Conservation (phyloP, 2,888 invertebrate genomes). For the Eurytoma californica region DNA sequence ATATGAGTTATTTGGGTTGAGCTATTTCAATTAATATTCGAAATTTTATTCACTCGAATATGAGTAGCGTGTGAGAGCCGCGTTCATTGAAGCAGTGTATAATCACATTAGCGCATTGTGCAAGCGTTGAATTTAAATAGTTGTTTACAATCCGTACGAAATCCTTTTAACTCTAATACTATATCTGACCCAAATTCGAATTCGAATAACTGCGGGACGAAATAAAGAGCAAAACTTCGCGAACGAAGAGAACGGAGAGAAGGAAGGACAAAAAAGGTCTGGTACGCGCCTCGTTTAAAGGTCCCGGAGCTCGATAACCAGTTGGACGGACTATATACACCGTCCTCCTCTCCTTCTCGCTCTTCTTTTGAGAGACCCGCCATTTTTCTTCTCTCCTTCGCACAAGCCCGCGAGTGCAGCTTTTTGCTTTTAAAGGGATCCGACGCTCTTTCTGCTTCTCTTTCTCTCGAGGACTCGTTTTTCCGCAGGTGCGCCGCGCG, state of each 20-base stretch:
- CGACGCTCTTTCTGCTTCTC: background rate
- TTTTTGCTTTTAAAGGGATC: slow-evolving; percentile 37
- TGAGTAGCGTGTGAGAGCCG: no score
- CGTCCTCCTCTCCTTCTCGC: background rate
- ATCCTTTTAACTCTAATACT: no score
- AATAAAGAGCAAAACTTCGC: no score
- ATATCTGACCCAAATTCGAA: no score
- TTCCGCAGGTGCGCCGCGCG: slow-evolving; percentile 20
- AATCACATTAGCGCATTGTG: no score
- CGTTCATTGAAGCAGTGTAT: no score
- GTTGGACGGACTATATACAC: slow-evolving; percentile 11
- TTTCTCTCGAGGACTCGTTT: slow-evolving; percentile 23
- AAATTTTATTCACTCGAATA: no score
- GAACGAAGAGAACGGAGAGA: background rate
- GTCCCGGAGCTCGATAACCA: slow-evolving; percentile 28
- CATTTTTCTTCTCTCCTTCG: background rate
- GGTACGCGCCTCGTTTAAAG: slow-evolving; percentile 9
- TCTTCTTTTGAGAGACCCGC: background rate
- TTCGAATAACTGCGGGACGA: no score
- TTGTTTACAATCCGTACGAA: background rate
- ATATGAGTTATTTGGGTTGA: no score
- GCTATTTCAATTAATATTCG: no score
- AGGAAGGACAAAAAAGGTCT: background rate
- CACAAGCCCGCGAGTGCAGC: background rate
- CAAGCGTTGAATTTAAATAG: no score